Evolutionary conservation across 2,113 vertebrate species (phyloP), one percentile per base, ranked within the genome.

Genomic region (Okapia johnstoni): DNA sequence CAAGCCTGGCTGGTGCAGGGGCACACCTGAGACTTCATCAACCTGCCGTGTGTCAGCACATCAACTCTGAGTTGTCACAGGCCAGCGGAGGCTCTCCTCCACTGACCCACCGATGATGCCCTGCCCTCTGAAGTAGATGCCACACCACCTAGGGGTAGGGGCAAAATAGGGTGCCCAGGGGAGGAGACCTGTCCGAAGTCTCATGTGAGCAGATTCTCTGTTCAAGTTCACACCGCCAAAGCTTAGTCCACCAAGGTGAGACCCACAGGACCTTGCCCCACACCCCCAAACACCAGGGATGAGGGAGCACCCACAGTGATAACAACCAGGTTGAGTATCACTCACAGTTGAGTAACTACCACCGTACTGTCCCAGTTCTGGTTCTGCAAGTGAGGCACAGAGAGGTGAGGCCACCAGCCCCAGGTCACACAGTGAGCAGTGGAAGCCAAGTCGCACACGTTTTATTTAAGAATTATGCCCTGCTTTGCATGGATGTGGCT

Each of bases 41-140:
- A 12, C 30, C 12, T 55, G 33, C 17, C 21, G 4, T 15, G 6
- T 3, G 13, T 28, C 14, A 4, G 54, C 46, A 40, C 54, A 7
- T 46, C 30, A 3, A 2, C 14, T 46, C 43, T 6, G 16, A 36
- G 54, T 2, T 79, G 14, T 36, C 9, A 2, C 2, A 1, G 2
- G 36, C 28, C 14, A 13, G 2, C 1, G 5, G 48, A 28, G 55
- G 36, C 16, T 50, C 25, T 46, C 21, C 28, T 36, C 52, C 54
- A 21, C n/a, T 2, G 2, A 28, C 54, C 48, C 1, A 43, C 70
- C 0, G 0, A 40, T 43, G 1, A 23, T 0, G 0, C 26, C 21
- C 30, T 9, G 60, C 63, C 25, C 25, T 36, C 36, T 25, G 23
- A 61, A 36, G 61, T 25, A 1, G 6, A 19, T 9, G 16, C 77